phyloP scores from a whole-genome alignment of 2,113 vertebrate genomes.

The Ivindomyrus marchei region DNA sequence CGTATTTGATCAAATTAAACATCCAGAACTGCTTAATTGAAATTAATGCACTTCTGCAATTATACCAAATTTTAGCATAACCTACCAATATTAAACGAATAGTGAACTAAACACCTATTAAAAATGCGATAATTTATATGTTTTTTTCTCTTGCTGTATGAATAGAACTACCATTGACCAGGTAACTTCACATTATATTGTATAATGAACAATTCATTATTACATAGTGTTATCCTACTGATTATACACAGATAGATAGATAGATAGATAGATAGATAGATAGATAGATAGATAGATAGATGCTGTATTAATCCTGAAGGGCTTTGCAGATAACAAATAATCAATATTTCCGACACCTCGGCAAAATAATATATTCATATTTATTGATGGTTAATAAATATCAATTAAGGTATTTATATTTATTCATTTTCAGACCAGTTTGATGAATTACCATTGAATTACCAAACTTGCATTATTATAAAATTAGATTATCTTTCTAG shows the following conservation, averaged over 20 bases:
- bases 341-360: not conserved
- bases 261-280: not conserved
- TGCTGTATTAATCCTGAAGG: not conserved
- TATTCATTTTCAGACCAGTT: not conserved
- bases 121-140: not conserved
- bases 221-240: not conserved
- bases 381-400: not conserved
- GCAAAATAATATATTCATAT: not conserved
- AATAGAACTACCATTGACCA: not conserved
- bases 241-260: not conserved
- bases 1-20: not conserved
- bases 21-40: not conserved
- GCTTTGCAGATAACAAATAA: not conserved
- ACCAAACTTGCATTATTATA: not conserved
- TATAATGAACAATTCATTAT: not conserved
- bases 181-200: not conserved
- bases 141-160: not conserved
- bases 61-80: not conserved
- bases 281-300: not conserved
- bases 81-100: not conserved
- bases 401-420: not conserved
- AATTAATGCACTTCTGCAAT: not conserved
- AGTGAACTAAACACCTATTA: not conserved
- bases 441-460: not conserved
- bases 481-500: not conserved